Percentiles rank a stretch among this genome's conserved stretches.
Conservation (phyloP, 1,140 invertebrate species). For the Aphidius gifuensis region DNA sequence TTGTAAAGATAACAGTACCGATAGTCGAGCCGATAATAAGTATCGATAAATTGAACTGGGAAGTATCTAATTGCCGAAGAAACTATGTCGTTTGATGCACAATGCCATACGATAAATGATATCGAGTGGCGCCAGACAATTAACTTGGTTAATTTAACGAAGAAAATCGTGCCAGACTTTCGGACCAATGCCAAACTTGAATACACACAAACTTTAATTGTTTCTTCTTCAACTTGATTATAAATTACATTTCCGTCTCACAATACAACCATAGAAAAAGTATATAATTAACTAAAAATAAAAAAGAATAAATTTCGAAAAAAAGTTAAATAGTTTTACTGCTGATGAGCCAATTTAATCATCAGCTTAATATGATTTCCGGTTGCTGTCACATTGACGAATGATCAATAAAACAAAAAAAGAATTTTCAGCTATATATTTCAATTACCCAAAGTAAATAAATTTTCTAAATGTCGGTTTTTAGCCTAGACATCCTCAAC, state of each 20-base stretch:
- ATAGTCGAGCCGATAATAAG: constrained; percentile 12
- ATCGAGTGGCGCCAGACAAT: constrained; percentile 43
- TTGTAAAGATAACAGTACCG: neutral
- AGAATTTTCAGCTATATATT: no score
- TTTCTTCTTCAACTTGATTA: constrained; percentile 34
- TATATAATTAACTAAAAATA: no score
- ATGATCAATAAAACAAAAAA: no score
- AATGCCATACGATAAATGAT: constrained; percentile 16
- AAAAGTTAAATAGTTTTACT: no score
- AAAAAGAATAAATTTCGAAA: no score
- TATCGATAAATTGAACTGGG: constrained; percentile 26
- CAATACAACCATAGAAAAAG: constrained; percentile 33
- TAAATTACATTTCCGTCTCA: constrained; percentile 38
- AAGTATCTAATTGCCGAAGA: constrained; percentile 32
- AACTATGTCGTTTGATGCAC: constrained; percentile 13
- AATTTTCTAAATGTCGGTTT: no score
- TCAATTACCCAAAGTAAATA: no score
- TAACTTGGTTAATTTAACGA: constrained; percentile 42
- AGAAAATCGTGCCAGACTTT: constrained; percentile 21
- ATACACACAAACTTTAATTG: constrained; percentile 41
- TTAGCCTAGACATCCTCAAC: no score
- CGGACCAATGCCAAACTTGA: no score
- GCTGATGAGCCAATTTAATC: no score
- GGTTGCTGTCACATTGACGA: no score
- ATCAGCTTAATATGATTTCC: no score